Evolutionary conservation across 2,888 invertebrate species (phyloP).

Genomic region (Acrocera orbiculus): DNA sequence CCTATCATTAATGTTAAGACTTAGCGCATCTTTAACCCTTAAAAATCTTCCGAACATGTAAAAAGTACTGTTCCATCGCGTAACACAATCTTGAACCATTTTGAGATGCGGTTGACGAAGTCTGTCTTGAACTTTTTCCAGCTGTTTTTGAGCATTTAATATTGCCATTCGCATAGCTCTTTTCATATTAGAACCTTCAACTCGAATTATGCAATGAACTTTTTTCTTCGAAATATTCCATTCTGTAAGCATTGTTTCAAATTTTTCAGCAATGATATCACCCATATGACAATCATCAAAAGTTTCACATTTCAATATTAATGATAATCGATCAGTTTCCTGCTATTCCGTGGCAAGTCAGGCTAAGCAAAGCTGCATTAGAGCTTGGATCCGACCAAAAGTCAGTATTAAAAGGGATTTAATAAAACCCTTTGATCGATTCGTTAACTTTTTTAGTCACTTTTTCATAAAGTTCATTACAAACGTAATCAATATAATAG

Average conservation of each 20-base stretch:
- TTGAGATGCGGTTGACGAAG: conserved; percentile 3
- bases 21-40: conserved; percentile 1
- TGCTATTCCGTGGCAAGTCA: conserved; percentile 3
- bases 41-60: conserved; percentile 1
- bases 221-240: conserved; percentile 4
- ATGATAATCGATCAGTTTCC: conserved; percentile 4
- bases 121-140: conserved; percentile 2
- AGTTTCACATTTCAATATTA: conserved; percentile 5
- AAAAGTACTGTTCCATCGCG: conserved; percentile 3
- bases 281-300: conserved; percentile 3
- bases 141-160: conserved; percentile 3
- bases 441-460: too few species aligned
- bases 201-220: conserved; percentile 2
- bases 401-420: too few species aligned
- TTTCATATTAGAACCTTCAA: conserved; percentile 4
- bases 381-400: too few species aligned
- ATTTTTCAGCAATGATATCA: conserved; percentile 4
- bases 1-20: too few species aligned
- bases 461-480: too few species aligned
- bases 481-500: too few species aligned
- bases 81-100: conserved; percentile 3
- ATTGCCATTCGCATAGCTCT: conserved; percentile 2
- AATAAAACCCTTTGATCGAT: too few species aligned
- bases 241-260: conserved; percentile 5
- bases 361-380: too few species aligned